phyloP scores from a whole-genome alignment of 92 coral and sea anemone species.

The Epizoanthus fatuus region DNA sequence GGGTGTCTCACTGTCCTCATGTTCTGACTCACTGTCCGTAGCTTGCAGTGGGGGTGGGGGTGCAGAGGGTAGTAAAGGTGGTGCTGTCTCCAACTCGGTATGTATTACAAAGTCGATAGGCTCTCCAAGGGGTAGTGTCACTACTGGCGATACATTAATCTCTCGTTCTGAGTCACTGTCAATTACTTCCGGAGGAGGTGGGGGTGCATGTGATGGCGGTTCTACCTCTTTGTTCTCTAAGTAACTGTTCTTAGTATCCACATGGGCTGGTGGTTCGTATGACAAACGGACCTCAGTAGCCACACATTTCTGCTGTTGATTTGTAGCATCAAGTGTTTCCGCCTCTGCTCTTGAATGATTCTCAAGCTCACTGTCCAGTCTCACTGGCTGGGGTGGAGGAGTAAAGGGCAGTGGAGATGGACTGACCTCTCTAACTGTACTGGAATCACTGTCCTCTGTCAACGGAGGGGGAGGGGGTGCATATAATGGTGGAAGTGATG shows the following conservation, averaged over 20 bases:
- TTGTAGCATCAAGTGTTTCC: background rate
- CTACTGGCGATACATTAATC: background rate
- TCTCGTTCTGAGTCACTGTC: background rate
- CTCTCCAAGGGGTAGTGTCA: background rate
- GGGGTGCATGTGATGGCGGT: background rate
- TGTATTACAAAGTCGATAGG: background rate
- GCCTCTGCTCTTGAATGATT: background rate
- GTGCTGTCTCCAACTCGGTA: background rate
- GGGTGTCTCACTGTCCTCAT: background rate
- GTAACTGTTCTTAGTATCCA: background rate
- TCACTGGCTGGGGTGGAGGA: slow-evolving; percentile 3
- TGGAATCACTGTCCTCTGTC: background rate
- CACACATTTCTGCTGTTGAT: background rate
- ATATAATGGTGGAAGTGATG: slow-evolving; percentile 14
- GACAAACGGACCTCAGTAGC: slow-evolving; percentile 13
- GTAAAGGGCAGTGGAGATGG: slow-evolving; percentile 43
- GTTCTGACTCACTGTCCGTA: background rate
- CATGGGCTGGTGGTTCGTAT: background rate
- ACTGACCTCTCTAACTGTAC: slow-evolving; percentile 13
- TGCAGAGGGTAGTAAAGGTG: slow-evolving; percentile 25
- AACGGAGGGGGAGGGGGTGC: background rate
- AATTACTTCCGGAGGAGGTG: background rate
- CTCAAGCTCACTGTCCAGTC: background rate
- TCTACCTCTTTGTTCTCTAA: background rate
- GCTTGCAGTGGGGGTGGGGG: slow-evolving; percentile 59